phyloP scores from a whole-genome alignment of 2,797 vertebrate species.

The Enteromius paludinosus region DNA sequence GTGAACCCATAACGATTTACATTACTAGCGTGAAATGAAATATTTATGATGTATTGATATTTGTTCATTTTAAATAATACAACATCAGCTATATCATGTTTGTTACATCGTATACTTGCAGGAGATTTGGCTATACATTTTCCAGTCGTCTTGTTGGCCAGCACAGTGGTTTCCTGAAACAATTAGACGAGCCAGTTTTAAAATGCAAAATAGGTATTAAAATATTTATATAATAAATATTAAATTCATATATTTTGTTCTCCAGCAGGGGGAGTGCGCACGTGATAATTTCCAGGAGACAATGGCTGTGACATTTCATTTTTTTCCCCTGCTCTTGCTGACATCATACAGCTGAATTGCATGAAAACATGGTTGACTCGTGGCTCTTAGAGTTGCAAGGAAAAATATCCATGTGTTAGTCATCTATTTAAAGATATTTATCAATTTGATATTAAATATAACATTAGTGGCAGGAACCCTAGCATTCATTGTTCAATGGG shows the following conservation, averaged over 20 bases:
- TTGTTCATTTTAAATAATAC: not conserved
- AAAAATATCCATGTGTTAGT: not conserved
- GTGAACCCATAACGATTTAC: not conserved
- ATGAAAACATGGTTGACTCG: not conserved
- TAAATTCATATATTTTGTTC: not conserved
- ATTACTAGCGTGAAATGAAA: not conserved
- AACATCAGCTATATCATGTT: not conserved
- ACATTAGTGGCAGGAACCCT: not conserved
- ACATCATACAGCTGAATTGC: not conserved
- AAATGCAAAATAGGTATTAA: not conserved
- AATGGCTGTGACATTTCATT: slow-evolving; percentile 36
- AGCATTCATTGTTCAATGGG: not conserved
- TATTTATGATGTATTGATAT: not conserved
- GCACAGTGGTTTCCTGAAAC: not conserved
- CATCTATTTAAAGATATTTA: not conserved
- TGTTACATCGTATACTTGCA: not conserved
- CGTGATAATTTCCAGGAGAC: slow-evolving; percentile 55
- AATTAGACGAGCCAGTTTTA: not conserved
- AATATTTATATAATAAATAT: not conserved
- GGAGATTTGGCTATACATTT: not conserved
- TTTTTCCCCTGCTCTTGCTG: slow-evolving; percentile 9
- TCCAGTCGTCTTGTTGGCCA: not conserved
- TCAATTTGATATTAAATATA: not conserved
- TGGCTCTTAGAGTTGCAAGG: slow-evolving; percentile 62
- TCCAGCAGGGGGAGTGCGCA: slow-evolving; percentile 64